phyloP scores from a whole-genome alignment of 2,113 vertebrate species.

The Machaerirhynchus nigripectus region DNA sequence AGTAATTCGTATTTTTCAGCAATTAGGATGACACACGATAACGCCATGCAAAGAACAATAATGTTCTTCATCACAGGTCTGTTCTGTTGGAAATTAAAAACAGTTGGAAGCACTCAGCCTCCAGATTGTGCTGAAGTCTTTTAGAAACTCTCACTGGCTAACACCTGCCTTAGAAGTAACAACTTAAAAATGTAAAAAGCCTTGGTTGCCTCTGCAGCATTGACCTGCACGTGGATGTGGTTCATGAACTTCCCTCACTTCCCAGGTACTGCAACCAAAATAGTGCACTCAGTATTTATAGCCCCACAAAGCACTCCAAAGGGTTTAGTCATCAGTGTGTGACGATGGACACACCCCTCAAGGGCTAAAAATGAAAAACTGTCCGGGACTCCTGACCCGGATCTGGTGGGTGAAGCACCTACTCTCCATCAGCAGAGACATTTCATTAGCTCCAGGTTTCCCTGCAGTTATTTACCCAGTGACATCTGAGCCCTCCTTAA shows the following conservation, averaged over 20 bases:
- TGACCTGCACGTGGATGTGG: not conserved
- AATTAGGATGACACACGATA: not conserved
- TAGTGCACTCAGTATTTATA: conserved; percentile 21
- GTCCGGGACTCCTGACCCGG: not conserved
- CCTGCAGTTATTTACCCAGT: not conserved
- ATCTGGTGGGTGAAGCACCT: not conserved
- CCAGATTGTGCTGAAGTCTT: not conserved
- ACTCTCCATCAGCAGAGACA: not conserved
- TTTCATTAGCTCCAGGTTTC: not conserved
- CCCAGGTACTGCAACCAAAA: conserved; percentile 27
- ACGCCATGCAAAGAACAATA: not conserved
- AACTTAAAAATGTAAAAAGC: not conserved
- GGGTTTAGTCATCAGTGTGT: not conserved
- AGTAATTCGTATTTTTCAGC: not conserved
- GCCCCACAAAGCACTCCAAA: not conserved
- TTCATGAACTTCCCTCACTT: not conserved
- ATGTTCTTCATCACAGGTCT: not conserved
- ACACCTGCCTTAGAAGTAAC: not conserved
- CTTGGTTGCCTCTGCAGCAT: not conserved
- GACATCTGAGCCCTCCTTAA: not conserved
- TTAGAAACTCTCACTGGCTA: not conserved
- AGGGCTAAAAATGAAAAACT: not conserved
- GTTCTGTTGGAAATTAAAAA: not conserved
- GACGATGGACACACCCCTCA: not conserved
- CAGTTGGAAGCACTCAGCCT: not conserved